phyloP scores from a whole-genome alignment of 2,113 vertebrate genomes.

The Tenrec ecaudatus region DNA sequence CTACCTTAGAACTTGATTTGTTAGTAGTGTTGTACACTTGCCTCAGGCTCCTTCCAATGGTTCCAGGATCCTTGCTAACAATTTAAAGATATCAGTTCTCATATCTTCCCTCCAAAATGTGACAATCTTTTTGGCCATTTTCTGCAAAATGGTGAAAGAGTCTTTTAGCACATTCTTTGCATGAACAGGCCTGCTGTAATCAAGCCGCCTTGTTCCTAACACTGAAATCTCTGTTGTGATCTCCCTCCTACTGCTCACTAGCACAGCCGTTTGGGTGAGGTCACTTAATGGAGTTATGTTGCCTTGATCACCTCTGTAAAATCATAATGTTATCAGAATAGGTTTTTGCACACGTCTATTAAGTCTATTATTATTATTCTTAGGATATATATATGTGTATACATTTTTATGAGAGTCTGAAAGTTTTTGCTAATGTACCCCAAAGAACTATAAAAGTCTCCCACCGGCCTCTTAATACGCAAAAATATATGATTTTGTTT shows the following conservation, averaged over 20 bases:
- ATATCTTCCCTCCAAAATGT: background rate
- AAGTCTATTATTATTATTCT: conserved; percentile 13
- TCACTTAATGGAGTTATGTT: background rate
- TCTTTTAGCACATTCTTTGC: background rate
- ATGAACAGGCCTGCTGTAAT: background rate
- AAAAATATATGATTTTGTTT: background rate
- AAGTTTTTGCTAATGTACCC: background rate
- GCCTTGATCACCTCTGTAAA: conserved; percentile 30
- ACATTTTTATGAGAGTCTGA: background rate
- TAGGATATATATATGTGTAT: background rate
- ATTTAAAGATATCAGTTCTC: background rate
- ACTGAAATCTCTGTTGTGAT: background rate
- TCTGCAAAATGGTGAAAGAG: background rate
- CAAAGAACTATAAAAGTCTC: background rate
- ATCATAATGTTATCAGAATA: background rate
- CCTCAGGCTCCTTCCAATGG: background rate
- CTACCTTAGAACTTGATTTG: background rate
- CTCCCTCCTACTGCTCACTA: background rate
- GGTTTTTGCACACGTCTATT: background rate
- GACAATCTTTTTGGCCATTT: background rate
- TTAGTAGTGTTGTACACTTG: background rate
- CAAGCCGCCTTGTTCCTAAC: background rate
- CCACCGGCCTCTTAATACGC: background rate
- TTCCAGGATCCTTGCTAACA: background rate
- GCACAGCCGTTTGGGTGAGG: background rate